Percentiles rank a stretch among this genome's conserved stretches.
phyloP scores from a whole-genome alignment of 2,888 invertebrate genomes.

The Hyppa rectilinea region DNA sequence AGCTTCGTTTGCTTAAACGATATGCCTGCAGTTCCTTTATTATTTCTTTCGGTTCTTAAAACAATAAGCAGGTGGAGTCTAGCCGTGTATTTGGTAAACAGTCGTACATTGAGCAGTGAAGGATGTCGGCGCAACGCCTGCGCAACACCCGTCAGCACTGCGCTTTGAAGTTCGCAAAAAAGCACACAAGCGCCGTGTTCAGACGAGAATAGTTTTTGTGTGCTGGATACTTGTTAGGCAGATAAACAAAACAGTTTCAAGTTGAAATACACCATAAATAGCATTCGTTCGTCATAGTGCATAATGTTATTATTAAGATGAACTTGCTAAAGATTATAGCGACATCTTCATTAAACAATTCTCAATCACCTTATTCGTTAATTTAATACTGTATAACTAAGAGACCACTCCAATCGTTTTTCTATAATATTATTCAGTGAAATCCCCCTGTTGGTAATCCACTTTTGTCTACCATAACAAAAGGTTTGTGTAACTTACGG shows the following conservation, averaged over 20 bases:
- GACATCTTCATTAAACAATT: background rate
- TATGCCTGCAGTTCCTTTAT: background rate
- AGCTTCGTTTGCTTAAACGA: background rate
- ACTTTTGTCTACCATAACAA: background rate
- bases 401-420: background rate
- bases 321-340: background rate
- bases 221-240: conserved; percentile 7
- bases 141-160: conserved; percentile 66
- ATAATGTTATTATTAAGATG: background rate
- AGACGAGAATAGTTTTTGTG: conserved; percentile 29
- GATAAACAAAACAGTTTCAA: conserved; percentile 18
- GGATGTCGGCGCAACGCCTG: conserved; percentile 55
- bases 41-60: conserved; percentile 8
- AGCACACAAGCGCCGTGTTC: conserved; percentile 30
- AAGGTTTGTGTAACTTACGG: background rate
- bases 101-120: conserved; percentile 34
- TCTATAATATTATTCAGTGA: background rate
- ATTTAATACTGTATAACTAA: background rate
- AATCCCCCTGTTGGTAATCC: background rate
- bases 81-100: conserved; percentile 60
- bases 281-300: too few species aligned
- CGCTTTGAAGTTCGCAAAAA: conserved; percentile 69
- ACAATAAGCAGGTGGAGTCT: conserved; percentile 26
- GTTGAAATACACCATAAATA: background rate
- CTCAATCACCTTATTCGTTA: background rate